Evolutionary conservation across 2,797 vertebrate species (phyloP).

Genomic region (Pantherophis alleghaniensis): DNA sequence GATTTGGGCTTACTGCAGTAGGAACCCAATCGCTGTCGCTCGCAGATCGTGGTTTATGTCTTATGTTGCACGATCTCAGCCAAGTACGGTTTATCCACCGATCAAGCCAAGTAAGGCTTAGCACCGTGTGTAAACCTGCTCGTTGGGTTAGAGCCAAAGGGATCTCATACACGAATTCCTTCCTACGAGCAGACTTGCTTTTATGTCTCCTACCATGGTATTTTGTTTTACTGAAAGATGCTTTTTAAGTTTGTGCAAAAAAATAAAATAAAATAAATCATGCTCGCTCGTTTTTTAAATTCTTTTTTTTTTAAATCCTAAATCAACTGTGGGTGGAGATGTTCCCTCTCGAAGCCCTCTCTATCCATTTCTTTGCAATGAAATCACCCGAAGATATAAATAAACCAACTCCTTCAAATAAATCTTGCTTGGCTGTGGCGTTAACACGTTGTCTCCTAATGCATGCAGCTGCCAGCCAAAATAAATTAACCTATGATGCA

Average conservation of each 20-base stretch:
- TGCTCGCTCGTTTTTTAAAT: not conserved
- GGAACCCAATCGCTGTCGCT: not conserved
- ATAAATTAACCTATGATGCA: conserved; percentile 69
- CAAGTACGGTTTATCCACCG: not conserved
- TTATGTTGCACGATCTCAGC: not conserved
- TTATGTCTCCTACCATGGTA: not conserved
- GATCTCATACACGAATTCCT: not conserved
- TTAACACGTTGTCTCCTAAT: conserved; percentile 58
- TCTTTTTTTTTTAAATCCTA: not conserved
- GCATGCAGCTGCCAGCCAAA: conserved; percentile 71
- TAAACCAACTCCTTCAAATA: conserved; percentile 72
- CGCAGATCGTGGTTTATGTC: not conserved
- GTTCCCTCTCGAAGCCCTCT: conserved; percentile 7
- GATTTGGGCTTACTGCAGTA: not conserved
- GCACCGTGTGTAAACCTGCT: not conserved
- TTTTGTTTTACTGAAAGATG: not conserved
- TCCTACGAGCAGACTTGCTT: not conserved
- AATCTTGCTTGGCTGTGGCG: conserved; percentile 63
- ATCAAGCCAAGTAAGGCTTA: not conserved
- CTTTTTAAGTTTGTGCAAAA: not conserved
- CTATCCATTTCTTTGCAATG: conserved; percentile 56
- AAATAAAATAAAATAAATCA: not conserved
- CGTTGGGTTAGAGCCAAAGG: not conserved
- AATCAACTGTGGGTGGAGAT: conserved; percentile 7
- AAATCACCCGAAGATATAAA: conserved; percentile 74